Conservation (phyloP, 1,140 invertebrate species). For the Drosophila cardini region DNA sequence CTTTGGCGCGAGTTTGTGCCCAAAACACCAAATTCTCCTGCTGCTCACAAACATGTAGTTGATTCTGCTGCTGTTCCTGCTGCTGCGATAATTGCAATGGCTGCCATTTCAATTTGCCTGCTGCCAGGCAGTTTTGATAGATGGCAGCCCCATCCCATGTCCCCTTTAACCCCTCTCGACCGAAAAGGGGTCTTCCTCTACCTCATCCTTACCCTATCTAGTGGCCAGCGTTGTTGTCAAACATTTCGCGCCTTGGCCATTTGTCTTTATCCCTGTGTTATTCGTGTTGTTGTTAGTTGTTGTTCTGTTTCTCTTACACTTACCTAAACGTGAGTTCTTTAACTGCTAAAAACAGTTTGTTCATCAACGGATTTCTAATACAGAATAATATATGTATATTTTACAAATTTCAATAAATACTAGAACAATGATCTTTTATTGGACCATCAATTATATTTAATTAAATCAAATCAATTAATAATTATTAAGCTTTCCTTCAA, state of each 20-base stretch:
- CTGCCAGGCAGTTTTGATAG: slow-evolving; percentile 65
- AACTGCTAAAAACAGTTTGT: not conserved
- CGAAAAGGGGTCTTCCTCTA: not conserved
- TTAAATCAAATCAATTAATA: too few species aligned
- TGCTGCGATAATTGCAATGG: slow-evolving; percentile 74
- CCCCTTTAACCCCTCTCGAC: not conserved
- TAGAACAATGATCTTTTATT: too few species aligned
- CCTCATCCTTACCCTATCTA: not conserved
- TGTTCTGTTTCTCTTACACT: not conserved
- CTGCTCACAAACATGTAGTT: not conserved
- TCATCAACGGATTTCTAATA: too few species aligned
- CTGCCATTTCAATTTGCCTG: slow-evolving; percentile 75
- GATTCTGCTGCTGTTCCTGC: slow-evolving; percentile 19
- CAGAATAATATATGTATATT: too few species aligned
- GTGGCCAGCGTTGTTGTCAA: slow-evolving; percentile 60
- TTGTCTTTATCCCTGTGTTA: slow-evolving; percentile 54
- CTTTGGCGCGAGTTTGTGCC: slow-evolving; percentile 13
- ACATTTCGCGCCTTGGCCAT: slow-evolving; percentile 78
- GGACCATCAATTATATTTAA: not conserved
- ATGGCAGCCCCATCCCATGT: slow-evolving; percentile 49
- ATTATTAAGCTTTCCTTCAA: too few species aligned
- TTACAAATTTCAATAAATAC: too few species aligned
- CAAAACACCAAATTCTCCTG: slow-evolving; percentile 6
- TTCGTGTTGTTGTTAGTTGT: slow-evolving; percentile 8
- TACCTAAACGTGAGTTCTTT: not conserved